Evolutionary conservation across 2,797 vertebrate genomes (phyloP).

Genomic region (Macropus fuliginosus): DNA sequence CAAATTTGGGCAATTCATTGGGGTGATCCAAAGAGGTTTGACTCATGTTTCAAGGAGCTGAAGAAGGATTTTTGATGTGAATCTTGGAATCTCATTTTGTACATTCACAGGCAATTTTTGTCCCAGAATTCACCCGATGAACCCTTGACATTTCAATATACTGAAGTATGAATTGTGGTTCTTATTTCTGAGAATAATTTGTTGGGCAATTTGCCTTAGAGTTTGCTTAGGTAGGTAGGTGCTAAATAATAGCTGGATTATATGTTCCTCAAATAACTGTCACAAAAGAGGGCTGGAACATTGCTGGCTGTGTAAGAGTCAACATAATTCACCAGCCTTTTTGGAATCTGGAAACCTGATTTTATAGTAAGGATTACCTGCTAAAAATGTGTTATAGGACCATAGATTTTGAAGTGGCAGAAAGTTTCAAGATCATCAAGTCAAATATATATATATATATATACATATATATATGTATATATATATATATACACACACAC

Average conservation of each 20-base stretch:
- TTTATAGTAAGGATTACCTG: not conserved
- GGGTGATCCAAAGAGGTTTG: constrained; percentile 37
- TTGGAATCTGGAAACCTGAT: constrained; percentile 41
- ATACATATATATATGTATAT: no score
- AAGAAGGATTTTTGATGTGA: constrained; percentile 22
- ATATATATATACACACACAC: no score
- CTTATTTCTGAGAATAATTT: constrained; percentile 69
- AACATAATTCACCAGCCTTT: constrained; percentile 69
- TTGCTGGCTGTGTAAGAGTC: constrained; percentile 54
- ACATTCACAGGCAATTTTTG: constrained; percentile 26
- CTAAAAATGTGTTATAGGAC: not conserved
- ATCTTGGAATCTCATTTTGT: constrained; percentile 33
- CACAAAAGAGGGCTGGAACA: constrained; percentile 58
- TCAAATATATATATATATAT: not conserved
- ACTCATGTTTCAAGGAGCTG: constrained; percentile 7
- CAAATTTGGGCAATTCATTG: constrained; percentile 42
- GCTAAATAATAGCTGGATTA: constrained; percentile 65
- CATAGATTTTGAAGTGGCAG: not conserved
- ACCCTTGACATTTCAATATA: constrained; percentile 5
- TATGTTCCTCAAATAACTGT: constrained; percentile 46
- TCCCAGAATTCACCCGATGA: constrained; percentile 40
- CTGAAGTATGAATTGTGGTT: constrained; percentile 28
- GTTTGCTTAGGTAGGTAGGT: constrained; percentile 65
- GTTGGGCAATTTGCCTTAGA: constrained; percentile 53
- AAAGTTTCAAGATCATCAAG: not conserved